Percentiles rank a stretch among this genome's conserved stretches.
Evolutionary conservation across 2,797 vertebrate genomes (phyloP).

Genomic region (Tadarida brasiliensis): DNA sequence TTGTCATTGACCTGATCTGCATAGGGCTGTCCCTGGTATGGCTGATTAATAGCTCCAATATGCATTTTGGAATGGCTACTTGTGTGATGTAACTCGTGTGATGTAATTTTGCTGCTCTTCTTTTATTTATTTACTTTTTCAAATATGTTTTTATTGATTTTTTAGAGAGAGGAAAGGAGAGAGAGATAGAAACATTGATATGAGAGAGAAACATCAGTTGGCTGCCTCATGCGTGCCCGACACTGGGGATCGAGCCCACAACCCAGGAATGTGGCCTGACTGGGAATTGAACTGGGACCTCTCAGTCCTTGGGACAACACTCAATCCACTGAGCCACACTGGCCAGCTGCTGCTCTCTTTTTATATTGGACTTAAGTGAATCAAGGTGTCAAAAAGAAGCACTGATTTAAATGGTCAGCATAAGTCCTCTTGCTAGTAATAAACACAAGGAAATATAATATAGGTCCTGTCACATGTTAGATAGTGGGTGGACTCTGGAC

Average conservation of each 20-base stretch:
- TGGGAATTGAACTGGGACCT: too few relatives aligned
- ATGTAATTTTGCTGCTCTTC: neutral
- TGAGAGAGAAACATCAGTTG: too few relatives aligned
- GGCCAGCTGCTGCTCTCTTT: neutral
- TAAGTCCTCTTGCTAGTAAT: neutral
- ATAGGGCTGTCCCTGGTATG: neutral
- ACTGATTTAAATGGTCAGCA: neutral
- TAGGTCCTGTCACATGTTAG: neutral
- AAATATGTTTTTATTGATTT: too few relatives aligned
- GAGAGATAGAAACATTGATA: too few relatives aligned
- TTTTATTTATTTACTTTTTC: neutral
- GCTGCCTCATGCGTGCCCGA: too few relatives aligned
- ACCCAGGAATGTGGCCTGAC: too few relatives aligned
- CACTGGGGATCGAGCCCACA: too few relatives aligned
- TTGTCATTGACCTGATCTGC: neutral
- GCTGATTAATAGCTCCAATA: neutral
- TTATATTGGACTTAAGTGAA: neutral
- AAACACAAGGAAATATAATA: neutral
- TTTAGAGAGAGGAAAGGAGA: too few relatives aligned
- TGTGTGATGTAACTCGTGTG: too few relatives aligned
- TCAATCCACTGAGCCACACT: too few relatives aligned
- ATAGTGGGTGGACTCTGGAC: neutral
- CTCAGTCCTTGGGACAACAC: too few relatives aligned
- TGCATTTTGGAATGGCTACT: neutral
- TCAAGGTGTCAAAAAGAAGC: neutral